Percentiles rank a stretch among this genome's conserved stretches.
Conservation (phyloP, 2,797 vertebrate genomes). For the Pseudomugil tenellus region DNA sequence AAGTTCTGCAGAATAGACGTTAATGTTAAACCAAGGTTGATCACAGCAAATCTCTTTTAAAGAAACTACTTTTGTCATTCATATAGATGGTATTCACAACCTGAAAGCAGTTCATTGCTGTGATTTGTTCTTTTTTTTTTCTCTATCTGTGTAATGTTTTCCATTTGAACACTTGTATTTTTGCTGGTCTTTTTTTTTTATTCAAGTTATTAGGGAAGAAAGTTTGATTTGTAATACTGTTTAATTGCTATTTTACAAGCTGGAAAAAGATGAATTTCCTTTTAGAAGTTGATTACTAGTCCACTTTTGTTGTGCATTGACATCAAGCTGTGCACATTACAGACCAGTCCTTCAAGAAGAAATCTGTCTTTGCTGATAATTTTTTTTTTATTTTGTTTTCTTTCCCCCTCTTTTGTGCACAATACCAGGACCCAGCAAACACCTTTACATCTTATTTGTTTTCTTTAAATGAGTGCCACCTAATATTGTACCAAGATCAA, state of each 20-base stretch:
- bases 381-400: not conserved
- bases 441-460: slow-evolving; percentile 25
- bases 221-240: slow-evolving; percentile 17
- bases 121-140: slow-evolving; percentile 17
- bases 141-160: slow-evolving; percentile 11
- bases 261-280: slow-evolving; percentile 12
- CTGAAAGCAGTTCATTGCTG: slow-evolving; percentile 29
- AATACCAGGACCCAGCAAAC: slow-evolving; percentile 44
- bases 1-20: not conserved
- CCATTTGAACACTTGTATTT: slow-evolving; percentile 27
- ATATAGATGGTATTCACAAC: not conserved
- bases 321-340: slow-evolving; percentile 20
- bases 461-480: slow-evolving; percentile 42
- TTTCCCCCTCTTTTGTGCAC: slow-evolving; percentile 37
- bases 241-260: slow-evolving; percentile 16
- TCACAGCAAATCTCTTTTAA: not conserved
- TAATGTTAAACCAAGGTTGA: not conserved
- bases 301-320: slow-evolving; percentile 48
- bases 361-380: slow-evolving; percentile 26
- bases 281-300: slow-evolving; percentile 30
- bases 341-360: not conserved
- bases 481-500: slow-evolving; percentile 19
- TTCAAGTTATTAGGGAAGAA: slow-evolving; percentile 6
- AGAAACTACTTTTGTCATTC: not conserved
- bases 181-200: slow-evolving; percentile 1